These are phyloP conservation scores for Pristionchus entomophagus DNA, from an alignment of 2,888 invertebrate species.

Conservation along the genomic window DNA sequence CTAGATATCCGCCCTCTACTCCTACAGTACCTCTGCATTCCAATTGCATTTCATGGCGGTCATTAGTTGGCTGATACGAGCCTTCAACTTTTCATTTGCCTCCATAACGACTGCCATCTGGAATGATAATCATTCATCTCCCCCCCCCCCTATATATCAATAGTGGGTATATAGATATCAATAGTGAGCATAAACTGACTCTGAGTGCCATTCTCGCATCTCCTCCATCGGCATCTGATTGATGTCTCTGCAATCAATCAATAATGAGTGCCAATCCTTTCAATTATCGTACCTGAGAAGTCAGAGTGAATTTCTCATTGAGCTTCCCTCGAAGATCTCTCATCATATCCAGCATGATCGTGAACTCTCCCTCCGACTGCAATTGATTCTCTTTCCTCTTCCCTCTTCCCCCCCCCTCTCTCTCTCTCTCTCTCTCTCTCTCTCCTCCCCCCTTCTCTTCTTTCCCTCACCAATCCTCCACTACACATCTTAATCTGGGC, in stretches of 20 bases:
- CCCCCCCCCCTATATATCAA: not conserved
- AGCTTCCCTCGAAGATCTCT: not conserved
- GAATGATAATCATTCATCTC: not conserved
- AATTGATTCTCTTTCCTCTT: not conserved
- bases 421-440: not conserved
- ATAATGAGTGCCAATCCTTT: not conserved
- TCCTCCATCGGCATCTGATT: not conserved
- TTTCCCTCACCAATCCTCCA: constrained; percentile 31
- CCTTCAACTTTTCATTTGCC: not conserved
- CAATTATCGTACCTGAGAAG: not conserved
- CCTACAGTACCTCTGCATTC: not conserved
- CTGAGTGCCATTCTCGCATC: not conserved
- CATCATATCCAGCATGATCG: not conserved
- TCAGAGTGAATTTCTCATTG: not conserved
- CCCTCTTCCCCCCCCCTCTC: not conserved
- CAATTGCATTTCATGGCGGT: not conserved
- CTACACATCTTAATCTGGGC: not conserved
- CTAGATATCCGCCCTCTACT: not conserved
- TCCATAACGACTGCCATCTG: not conserved
- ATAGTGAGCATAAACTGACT: not conserved
- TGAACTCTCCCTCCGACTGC: not conserved
- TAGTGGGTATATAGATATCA: not conserved
- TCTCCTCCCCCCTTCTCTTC: not conserved
- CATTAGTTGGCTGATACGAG: not conserved
- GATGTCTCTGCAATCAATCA: not conserved